These are phyloP conservation scores for Drosophila bunnanda DNA, from an alignment of 2,888 invertebrate genomes.

Conservation along the genomic window DNA sequence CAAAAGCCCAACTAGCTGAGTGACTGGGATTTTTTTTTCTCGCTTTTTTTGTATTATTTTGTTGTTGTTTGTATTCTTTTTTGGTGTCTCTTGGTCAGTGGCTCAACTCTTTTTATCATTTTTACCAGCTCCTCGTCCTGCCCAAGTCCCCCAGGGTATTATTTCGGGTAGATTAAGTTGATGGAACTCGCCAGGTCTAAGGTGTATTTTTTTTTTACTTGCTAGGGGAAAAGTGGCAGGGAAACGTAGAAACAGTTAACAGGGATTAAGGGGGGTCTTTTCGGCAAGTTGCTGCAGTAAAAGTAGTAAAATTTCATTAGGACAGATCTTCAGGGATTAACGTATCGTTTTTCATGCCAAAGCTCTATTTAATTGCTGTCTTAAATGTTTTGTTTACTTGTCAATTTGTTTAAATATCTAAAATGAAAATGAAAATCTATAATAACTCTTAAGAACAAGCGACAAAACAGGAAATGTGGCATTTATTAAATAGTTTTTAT, in stretches of 20 bases:
- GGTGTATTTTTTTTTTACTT: slow-evolving; percentile 14
- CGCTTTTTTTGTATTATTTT: slow-evolving; percentile 25
- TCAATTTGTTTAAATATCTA: background rate
- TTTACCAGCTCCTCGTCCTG: slow-evolving; percentile 46
- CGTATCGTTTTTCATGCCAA: slow-evolving; percentile 4
- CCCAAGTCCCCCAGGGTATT: slow-evolving; percentile 57
- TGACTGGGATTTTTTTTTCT: slow-evolving; percentile 55
- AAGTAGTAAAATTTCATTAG: slow-evolving; percentile 17
- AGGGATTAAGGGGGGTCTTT: slow-evolving; percentile 26
- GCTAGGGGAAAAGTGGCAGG: background rate
- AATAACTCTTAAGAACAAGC: background rate
- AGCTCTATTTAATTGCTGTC: slow-evolving; percentile 3
- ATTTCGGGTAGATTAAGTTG: slow-evolving; percentile 60
- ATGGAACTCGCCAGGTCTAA: slow-evolving; percentile 29
- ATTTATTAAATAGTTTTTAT: too few relatives aligned
- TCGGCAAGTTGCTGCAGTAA: background rate
- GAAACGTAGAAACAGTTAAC: slow-evolving; percentile 21
- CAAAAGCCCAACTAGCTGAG: slow-evolving; percentile 61
- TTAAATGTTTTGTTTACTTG: background rate
- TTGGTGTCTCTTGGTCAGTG: slow-evolving; percentile 60
- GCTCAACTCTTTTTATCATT: slow-evolving; percentile 76
- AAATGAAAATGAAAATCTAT: background rate
- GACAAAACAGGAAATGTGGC: too few relatives aligned
- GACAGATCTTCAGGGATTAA: slow-evolving; percentile 1
- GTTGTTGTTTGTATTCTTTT: slow-evolving; percentile 38